Percentiles rank a stretch among this genome's conserved stretches.
phyloP scores from a whole-genome alignment of 1,140 invertebrate genomes.

The Arion vulgaris region DNA sequence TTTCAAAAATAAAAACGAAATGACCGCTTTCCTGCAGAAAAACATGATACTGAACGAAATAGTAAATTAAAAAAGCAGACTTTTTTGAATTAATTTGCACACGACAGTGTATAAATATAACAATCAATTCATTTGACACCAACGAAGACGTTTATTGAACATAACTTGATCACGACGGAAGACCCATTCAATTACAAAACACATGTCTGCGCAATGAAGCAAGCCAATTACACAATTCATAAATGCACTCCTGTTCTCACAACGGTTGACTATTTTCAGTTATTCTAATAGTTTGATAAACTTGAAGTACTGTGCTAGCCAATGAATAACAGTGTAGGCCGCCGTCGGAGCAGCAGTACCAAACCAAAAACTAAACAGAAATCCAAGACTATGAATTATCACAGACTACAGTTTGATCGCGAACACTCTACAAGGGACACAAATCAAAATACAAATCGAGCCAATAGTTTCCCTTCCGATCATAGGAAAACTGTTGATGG shows the following conservation, averaged over 20 bases:
- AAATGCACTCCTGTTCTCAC: too few relatives aligned
- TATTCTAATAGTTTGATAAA: background rate
- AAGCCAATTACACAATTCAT: too few relatives aligned
- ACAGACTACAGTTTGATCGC: conserved; percentile 4
- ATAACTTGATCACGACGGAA: background rate
- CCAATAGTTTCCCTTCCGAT: too few relatives aligned
- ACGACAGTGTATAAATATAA: too few relatives aligned
- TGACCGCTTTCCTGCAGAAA: too few relatives aligned
- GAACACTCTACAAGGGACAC: background rate
- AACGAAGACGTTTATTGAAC: background rate
- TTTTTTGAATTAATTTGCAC: too few relatives aligned
- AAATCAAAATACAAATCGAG: background rate
- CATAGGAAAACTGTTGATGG: background rate
- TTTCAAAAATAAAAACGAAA: too few relatives aligned
- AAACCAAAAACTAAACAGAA: background rate
- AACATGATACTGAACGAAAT: too few relatives aligned
- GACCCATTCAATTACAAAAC: background rate
- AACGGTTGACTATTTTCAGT: too few relatives aligned
- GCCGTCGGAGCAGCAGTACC: background rate
- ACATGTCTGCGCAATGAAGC: background rate
- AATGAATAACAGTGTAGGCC: background rate
- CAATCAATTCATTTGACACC: too few relatives aligned
- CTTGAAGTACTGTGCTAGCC: background rate
- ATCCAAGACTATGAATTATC: background rate
- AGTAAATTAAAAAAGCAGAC: too few relatives aligned